Evolutionary conservation across 1,140 invertebrate genomes (phyloP), one percentile per base, ranked within the genome.

Genomic region (Drosophila hydei): DNA sequence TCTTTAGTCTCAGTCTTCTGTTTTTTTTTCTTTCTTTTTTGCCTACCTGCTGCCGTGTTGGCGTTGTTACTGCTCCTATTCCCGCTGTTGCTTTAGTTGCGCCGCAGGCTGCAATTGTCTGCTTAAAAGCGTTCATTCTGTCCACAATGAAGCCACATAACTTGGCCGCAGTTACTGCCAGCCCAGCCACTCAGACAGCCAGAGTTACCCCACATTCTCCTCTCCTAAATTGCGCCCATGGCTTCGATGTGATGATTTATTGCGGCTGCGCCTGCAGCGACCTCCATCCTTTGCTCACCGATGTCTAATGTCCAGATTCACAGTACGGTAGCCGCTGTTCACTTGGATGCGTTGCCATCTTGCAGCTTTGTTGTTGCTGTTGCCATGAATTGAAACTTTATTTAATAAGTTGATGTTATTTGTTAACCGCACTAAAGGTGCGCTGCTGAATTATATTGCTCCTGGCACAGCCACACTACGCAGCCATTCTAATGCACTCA

Each of bases 371-470:
- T 2, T 14, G 25, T 62, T 54, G 56, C 59, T 62, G 50, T 30
- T 54, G 54, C 62, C 42, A 64, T 75, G 80, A 79, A 85, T 85
- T 85, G 80, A 85, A 85, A 85, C 77, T 85, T 88, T 88, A 88
- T 88, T 88, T 88, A 88, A 88, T 88, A 88, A 88, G 83, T 88
- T 83, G 83, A 88, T 88, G 83, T 88, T 88, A 88, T 88, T 88
- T 88, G 83, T 88, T 88, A 88, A 88, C 83, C 83, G 83, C 62
- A 69, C 71, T 16, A 83, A 88, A 79, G 77, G 80, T 19, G 60
- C 59, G 63, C 56, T 43, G 74, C 62, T 77, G 67, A 85, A 73
- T 80, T 87, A 85, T 87, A 75, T 77, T 62, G 59, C 64, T 68
- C 27, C 64, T 38, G 61, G 23, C 70, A 33, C 11, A 21, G 21